Evolutionary conservation across 2,888 invertebrate species (phyloP), one percentile per base, ranked within the genome.

Genomic region (Monochamus alternatus): DNA sequence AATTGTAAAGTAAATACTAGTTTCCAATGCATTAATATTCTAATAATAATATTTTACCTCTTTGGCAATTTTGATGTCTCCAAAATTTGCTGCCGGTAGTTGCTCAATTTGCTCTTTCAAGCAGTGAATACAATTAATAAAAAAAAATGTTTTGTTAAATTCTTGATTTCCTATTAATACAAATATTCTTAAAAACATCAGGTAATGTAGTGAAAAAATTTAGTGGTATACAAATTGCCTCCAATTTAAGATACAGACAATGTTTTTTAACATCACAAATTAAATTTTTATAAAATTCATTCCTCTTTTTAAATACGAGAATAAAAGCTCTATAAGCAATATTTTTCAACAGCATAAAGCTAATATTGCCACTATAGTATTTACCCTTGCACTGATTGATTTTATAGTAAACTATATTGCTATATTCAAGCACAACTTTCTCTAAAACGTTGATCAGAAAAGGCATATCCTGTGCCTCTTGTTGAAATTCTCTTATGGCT

Each of bases 281-380:
- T 12, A 78, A 22, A 59, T 22, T 59, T 72, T 76, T 76, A 59
- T 81, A 81, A 70, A 79, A 67, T 66, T 71, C 70, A 47, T 60
- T 65, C 52, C 77, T 75, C 52, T 77, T 80, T 32, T 74, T 80
- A 30, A 83, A 73, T 60, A 83, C 81, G n/a, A 81, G 66, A 60
- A 80, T 68, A 65, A 83, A 82, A 22, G 81, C 82, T 52, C 77
- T 73, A 8, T 64, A 76, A 1, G 76, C 77, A 59, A 83, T 73
- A 51, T 68, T 72, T 66, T 68, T 75, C 14, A 83, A 67, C 30
- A 77, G 31, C 55, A 60, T 60, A 62, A 75, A 73, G 8, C 78
- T 78, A 60, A 81, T 69, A 51, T 72, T 64, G 12, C 62, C 68
- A n/a, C 62, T 59, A 74, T 64, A 75, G 47, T 76, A 65, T 32